Evolutionary conservation across 2,113 vertebrate genomes (phyloP).

Genomic region (Osmerus mordax): DNA sequence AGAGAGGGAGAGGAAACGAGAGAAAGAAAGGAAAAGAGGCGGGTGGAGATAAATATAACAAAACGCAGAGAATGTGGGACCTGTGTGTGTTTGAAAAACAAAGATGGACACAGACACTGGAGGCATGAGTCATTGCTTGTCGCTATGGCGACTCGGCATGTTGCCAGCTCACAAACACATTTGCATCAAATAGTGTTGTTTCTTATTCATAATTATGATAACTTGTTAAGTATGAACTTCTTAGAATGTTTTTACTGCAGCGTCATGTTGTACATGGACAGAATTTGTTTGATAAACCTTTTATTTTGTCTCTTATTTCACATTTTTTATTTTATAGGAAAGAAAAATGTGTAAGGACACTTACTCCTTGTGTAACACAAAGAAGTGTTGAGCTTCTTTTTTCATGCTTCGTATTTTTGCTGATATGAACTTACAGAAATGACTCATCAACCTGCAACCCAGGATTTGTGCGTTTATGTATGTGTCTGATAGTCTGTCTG

Average conservation of each 20-base stretch:
- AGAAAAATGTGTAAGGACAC: too few relatives aligned
- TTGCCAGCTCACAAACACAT: background rate
- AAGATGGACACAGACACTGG: background rate
- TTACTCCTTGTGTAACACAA: too few relatives aligned
- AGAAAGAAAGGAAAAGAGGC: background rate
- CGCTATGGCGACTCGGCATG: background rate
- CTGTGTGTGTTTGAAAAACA: background rate
- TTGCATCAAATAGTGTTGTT: slow-evolving; percentile 10
- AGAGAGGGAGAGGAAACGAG: background rate
- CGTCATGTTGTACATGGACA: slow-evolving; percentile 5
- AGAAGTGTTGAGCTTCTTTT: too few relatives aligned
- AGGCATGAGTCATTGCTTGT: background rate
- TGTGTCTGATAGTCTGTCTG: too few relatives aligned
- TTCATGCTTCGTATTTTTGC: too few relatives aligned
- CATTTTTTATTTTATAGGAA: too few relatives aligned
- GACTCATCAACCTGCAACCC: too few relatives aligned
- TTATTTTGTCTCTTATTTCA: too few relatives aligned
- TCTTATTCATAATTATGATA: background rate
- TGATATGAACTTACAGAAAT: too few relatives aligned
- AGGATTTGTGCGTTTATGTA: too few relatives aligned
- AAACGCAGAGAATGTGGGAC: background rate
- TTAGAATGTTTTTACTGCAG: background rate
- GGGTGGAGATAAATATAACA: background rate
- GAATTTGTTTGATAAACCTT: background rate
- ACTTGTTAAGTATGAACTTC: background rate